phyloP scores from a whole-genome alignment of 1,140 invertebrate genomes.

The Adelges cooleyi region DNA sequence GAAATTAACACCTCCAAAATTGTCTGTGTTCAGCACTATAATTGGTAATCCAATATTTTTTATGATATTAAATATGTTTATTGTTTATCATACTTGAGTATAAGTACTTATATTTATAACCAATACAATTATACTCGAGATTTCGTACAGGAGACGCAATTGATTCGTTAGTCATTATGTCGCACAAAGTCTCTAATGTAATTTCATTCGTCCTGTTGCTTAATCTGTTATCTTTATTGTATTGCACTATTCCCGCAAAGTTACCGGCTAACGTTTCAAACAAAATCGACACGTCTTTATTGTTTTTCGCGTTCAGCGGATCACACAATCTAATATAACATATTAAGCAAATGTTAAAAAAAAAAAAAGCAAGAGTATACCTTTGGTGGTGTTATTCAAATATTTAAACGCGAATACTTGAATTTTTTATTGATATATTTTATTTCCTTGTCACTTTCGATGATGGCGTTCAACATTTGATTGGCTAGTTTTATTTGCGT shows the following conservation, averaged over 20 bases:
- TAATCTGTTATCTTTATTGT: slow-evolving; percentile 73
- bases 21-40: too few species aligned
- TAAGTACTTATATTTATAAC: too few species aligned
- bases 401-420: slow-evolving; percentile 45
- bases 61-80: too few species aligned
- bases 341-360: background rate
- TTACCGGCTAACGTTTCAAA: slow-evolving; percentile 67
- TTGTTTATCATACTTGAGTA: too few species aligned
- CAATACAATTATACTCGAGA: too few species aligned
- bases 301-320: slow-evolving; percentile 48
- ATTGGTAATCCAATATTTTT: too few species aligned
- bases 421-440: slow-evolving; percentile 50
- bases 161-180: slow-evolving; percentile 52
- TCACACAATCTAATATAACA: slow-evolving; percentile 57
- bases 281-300: slow-evolving; percentile 64
- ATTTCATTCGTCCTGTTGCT: too few species aligned
- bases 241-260: slow-evolving; percentile 78
- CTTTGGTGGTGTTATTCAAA: too few species aligned
- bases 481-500: slow-evolving; percentile 51
- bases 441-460: background rate
- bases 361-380: slow-evolving; percentile 32
- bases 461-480: slow-evolving; percentile 43
- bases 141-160: background rate
- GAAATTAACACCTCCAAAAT: too few species aligned
- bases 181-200: slow-evolving; percentile 67